Evolutionary conservation across 2,113 vertebrate species (phyloP).

Genomic region (Neolamprologus fasciatus): DNA sequence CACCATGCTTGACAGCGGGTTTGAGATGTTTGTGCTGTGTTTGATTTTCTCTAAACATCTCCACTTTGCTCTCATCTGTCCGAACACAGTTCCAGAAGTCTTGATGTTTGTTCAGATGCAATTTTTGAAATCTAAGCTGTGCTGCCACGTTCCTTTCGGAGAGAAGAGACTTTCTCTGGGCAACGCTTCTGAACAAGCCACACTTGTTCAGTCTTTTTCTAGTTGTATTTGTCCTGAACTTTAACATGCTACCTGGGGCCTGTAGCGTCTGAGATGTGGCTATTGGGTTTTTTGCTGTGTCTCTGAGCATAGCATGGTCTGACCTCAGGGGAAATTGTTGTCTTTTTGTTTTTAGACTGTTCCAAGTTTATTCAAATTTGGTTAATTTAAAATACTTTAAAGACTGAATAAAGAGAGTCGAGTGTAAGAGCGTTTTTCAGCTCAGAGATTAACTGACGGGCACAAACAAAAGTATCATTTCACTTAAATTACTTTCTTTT

Average conservation of each 20-base stretch:
- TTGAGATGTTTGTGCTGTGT: background rate
- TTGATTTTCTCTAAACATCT: background rate
- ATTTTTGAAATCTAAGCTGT: background rate
- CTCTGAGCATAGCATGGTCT: background rate
- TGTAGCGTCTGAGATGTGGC: background rate
- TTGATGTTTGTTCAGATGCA: background rate
- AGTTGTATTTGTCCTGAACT: background rate
- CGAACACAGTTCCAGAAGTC: background rate
- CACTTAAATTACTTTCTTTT: background rate
- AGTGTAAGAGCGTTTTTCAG: background rate
- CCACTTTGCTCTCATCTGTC: background rate
- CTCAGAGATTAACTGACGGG: no score
- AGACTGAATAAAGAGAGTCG: background rate
- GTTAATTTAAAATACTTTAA: background rate
- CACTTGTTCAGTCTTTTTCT: background rate
- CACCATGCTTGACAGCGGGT: background rate
- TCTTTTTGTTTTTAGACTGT: background rate
- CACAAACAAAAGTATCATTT: background rate
- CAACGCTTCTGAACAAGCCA: background rate
- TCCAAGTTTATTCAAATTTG: background rate
- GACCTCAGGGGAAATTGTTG: background rate
- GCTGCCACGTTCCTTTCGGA: background rate
- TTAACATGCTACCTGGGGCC: background rate
- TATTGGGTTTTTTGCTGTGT: background rate
- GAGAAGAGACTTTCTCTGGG: background rate